phyloP scores from a whole-genome alignment of 2,888 invertebrate species.

The Toxonevra muliebris region DNA sequence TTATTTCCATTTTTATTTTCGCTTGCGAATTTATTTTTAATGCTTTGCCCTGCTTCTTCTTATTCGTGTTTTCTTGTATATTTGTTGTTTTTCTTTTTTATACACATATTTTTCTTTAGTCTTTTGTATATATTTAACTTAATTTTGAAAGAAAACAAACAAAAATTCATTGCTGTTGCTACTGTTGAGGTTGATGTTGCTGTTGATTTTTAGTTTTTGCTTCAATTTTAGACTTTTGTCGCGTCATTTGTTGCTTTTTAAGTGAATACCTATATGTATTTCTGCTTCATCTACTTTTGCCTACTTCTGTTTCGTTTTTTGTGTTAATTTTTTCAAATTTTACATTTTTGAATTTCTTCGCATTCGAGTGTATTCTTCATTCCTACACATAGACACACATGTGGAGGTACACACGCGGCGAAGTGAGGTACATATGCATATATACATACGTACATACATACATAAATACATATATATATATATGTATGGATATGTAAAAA shows the following conservation, averaged over 20 bases:
- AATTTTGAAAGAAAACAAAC: neutral
- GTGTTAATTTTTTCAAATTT: no score
- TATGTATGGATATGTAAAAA: neutral
- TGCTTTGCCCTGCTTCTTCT: constrained; percentile 47
- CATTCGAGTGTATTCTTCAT: no score
- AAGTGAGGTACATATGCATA: neutral
- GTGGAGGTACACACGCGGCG: neutral
- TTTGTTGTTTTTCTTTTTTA: constrained; percentile 16
- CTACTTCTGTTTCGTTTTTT: neutral
- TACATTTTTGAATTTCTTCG: no score
- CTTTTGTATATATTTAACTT: no score
- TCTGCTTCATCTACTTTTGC: neutral
- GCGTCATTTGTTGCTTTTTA: neutral
- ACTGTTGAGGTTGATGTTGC: constrained; percentile 2
- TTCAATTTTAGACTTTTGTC: constrained; percentile 1
- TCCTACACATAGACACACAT: no score
- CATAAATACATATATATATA: constrained; percentile 7
- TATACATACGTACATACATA: neutral
- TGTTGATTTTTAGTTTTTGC: neutral
- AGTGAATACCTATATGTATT: neutral
- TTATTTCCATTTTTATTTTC: constrained; percentile 29
- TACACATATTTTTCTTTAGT: no score
- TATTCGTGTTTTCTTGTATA: constrained; percentile 25
- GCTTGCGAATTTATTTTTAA: constrained; percentile 32
- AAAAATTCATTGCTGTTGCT: neutral